Conservation (phyloP, 2,888 invertebrate species). For the Chrysotoxum bicinctum region DNA sequence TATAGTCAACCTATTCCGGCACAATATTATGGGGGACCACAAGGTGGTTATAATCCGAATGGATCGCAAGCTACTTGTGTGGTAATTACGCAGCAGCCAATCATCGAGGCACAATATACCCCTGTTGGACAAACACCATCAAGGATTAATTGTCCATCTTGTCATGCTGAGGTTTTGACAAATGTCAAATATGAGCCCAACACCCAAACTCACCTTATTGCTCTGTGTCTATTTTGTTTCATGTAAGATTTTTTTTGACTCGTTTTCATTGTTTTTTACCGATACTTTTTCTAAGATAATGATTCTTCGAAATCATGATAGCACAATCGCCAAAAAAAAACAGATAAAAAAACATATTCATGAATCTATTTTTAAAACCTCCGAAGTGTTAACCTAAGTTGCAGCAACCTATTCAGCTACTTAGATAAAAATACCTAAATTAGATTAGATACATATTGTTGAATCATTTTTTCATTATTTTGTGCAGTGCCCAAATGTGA, state of each 20-base stretch:
- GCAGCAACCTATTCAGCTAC: neutral
- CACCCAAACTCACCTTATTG: constrained; percentile 70
- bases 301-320: neutral
- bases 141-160: constrained; percentile 80
- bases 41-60: constrained; percentile 34
- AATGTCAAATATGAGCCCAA: constrained; percentile 76
- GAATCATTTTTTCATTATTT: too few species aligned
- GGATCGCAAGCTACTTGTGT: constrained; percentile 11
- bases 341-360: neutral
- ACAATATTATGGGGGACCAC: constrained; percentile 40
- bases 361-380: neutral
- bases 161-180: constrained; percentile 79
- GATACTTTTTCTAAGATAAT: neutral
- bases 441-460: too few species aligned
- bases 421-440: too few species aligned
- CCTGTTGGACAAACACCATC: constrained; percentile 76
- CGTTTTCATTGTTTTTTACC: neutral
- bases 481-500: too few species aligned
- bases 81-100: constrained; percentile 53
- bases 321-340: neutral
- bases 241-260: constrained; percentile 68
- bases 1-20: constrained; percentile 53
- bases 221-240: constrained; percentile 68
- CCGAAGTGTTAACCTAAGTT: neutral
- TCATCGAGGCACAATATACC: neutral